Evolutionary conservation across 1,140 invertebrate genomes (phyloP).

Genomic region (Trachymyrmex septentrionalis): DNA sequence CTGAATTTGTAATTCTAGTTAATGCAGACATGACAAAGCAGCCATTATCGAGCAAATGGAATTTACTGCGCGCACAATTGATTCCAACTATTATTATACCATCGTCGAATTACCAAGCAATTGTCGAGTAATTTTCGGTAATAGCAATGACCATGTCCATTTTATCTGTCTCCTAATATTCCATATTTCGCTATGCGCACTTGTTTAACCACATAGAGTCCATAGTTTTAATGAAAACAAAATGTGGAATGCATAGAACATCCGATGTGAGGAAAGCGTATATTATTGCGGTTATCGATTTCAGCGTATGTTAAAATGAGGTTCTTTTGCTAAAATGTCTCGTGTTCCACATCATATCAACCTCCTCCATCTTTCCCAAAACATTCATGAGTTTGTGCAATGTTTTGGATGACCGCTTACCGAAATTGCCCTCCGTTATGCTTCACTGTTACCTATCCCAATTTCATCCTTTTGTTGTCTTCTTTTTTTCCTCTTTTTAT

Average conservation of each 20-base stretch:
- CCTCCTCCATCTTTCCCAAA: slow-evolving; percentile 42
- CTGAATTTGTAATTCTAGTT: neutral
- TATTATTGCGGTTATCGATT: slow-evolving; percentile 54
- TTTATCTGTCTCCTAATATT: neutral
- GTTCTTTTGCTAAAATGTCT: slow-evolving; percentile 46
- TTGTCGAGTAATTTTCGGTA: slow-evolving; percentile 8
- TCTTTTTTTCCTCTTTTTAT: slow-evolving; percentile 13
- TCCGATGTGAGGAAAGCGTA: neutral
- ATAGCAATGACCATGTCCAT: neutral
- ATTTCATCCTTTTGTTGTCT: neutral
- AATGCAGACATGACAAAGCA: neutral
- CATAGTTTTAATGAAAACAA: slow-evolving; percentile 41
- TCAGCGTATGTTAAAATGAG: slow-evolving; percentile 60
- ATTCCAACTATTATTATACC: neutral
- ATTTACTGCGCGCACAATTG: slow-evolving; percentile 2
- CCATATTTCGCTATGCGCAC: neutral
- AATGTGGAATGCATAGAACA: neutral
- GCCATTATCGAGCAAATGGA: neutral
- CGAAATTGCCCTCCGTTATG: slow-evolving; percentile 71
- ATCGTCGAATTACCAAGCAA: slow-evolving; percentile 1
- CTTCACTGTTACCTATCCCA: slow-evolving; percentile 22
- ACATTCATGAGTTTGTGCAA: slow-evolving; percentile 50
- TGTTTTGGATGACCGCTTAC: slow-evolving; percentile 72
- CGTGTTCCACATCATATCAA: slow-evolving; percentile 8
- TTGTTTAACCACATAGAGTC: neutral